These are phyloP conservation scores for Apodemus sylvaticus DNA, from an alignment of 2,113 vertebrate species.

Conservation along the genomic window DNA sequence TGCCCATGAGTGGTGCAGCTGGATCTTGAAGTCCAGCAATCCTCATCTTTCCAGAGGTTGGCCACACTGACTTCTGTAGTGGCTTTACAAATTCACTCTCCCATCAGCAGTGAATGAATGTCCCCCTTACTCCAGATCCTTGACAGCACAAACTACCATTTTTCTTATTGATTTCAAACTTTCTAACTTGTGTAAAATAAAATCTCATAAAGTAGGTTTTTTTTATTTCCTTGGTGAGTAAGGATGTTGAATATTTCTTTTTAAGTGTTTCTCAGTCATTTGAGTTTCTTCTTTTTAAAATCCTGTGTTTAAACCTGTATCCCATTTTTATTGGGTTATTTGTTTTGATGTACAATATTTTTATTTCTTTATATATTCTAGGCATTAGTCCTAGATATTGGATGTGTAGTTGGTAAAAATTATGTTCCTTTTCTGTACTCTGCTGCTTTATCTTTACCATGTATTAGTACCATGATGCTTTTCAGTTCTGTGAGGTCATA, in stretches of 20 bases:
- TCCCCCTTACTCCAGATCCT: not conserved
- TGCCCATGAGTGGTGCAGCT: not conserved
- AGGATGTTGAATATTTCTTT: not conserved
- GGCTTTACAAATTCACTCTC: not conserved
- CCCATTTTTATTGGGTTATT: not conserved
- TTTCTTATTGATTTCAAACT: not conserved
- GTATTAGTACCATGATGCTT: not conserved
- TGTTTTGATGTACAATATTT: not conserved
- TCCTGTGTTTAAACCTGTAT: not conserved
- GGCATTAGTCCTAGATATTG: not conserved
- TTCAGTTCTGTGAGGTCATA: not conserved
- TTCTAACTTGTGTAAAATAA: not conserved
- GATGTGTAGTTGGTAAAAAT: not conserved
- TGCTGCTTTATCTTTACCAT: not conserved
- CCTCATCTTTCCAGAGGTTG: not conserved
- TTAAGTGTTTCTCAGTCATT: not conserved
- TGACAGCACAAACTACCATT: not conserved
- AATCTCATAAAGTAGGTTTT: not conserved
- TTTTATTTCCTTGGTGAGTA: not conserved
- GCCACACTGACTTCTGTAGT: not conserved
- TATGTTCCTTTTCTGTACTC: not conserved
- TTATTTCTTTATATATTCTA: not conserved
- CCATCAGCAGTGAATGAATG: not conserved
- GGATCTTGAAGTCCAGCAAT: not conserved
- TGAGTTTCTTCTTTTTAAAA: not conserved